Base-by-base conservation (phyloP, 2,797 vertebrate species). In the Semotilus atromaculatus region DNA sequence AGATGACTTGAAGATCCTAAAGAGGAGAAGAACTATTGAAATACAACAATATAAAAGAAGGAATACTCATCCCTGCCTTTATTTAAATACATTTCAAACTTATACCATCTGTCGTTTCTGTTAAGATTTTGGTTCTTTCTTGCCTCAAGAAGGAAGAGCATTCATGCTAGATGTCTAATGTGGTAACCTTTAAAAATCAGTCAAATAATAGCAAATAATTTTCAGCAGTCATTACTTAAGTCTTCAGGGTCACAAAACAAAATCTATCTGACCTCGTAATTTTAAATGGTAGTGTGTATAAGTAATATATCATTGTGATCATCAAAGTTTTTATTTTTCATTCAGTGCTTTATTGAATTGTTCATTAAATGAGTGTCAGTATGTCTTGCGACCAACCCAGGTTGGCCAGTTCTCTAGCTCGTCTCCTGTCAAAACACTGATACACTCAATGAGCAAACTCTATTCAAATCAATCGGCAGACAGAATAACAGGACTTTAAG, bases 1-100 rank as follows among this genome's bases (percentile, higher is more conserved):
- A 75, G 51, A 58, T 76, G 36, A 60, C 21, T 34, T 76, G 53
- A 34, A 60, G 53, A 76, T 76, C 23, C 51, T 76, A 26, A 58
- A 31, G 51, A 94, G 94, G 94, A 94, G 95, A 94, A 95, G 95
- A 80, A 58, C 43, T 26, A 18, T 18, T 34, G 58, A 80, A 76
- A 26, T 55, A 72, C 73, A 82, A 67, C 68, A 80, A 64, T 29
- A 70, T 26, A 58, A 58, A 58, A 29, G 66, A 38, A 40, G 29
- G 40, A 51, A 60, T 60, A 51, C 79, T 38, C 53, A 68, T 66
- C 36, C 67, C 51, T 76, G 34, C 58, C 13, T 76, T 53, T 9
- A 40, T 48, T 64, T 64, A 5, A 66, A 64, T 45, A 29, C 21
- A 45, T 79, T 79, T 45, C 18, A 78, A 64, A 40, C 23, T 40